These are phyloP conservation scores for Nemurella pictetii DNA, from an alignment of 2,888 invertebrate species.

Conservation along the genomic window DNA sequence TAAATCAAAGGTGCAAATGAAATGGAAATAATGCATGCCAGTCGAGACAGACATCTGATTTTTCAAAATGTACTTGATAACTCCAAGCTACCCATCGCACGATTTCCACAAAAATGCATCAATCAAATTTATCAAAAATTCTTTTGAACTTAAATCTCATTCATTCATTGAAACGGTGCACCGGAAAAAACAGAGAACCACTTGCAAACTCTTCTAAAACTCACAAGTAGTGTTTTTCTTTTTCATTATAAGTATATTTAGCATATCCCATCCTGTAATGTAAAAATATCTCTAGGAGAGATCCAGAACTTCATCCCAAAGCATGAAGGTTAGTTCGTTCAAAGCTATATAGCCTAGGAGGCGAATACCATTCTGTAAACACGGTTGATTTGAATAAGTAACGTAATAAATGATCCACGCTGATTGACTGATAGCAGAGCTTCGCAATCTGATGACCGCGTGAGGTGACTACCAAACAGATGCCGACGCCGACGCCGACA, in stretches of 20 bases:
- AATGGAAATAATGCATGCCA: too few species aligned
- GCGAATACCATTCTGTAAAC: neutral
- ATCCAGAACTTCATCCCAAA: neutral
- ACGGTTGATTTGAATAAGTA: neutral
- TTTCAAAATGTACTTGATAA: too few species aligned
- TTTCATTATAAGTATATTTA: neutral
- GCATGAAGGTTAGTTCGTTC: neutral
- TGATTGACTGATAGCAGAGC: neutral
- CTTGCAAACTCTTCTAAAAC: neutral
- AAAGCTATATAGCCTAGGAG: neutral
- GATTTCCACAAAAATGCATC: neutral
- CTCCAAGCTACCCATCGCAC: too few species aligned
- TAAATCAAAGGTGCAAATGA: too few species aligned
- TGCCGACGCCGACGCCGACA: neutral
- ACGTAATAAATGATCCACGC: neutral
- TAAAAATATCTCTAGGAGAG: constrained; percentile 8
- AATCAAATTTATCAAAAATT: neutral
- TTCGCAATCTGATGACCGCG: neutral
- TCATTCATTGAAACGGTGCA: neutral
- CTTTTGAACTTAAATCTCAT: neutral
- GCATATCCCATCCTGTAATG: constrained; percentile 9
- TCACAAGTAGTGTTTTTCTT: neutral
- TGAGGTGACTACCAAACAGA: neutral
- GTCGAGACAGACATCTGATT: too few species aligned
- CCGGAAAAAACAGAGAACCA: neutral